Conservation (phyloP, 2,888 invertebrate genomes). For the Drosophila algonquin region DNA sequence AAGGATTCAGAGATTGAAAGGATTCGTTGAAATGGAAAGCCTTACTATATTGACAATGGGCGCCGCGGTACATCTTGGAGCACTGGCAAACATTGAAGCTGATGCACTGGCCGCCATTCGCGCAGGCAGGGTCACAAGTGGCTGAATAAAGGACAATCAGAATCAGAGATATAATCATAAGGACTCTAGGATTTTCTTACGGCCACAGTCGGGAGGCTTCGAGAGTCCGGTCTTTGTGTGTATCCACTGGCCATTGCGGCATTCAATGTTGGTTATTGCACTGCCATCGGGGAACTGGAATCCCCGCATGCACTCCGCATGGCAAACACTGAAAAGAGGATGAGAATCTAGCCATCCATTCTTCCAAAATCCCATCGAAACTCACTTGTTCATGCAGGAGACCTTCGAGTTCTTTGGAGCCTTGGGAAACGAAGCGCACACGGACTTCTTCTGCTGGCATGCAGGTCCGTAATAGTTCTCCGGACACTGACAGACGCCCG, state of each 20-base stretch:
- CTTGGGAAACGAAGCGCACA: slow-evolving; percentile 88
- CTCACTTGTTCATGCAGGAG: slow-evolving; percentile 88
- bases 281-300: slow-evolving; percentile 90
- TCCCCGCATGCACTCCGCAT: slow-evolving; percentile 87
- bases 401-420: slow-evolving; percentile 88
- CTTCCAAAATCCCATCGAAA: slow-evolving; percentile 34
- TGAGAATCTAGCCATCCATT: not conserved
- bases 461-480: slow-evolving; percentile 89
- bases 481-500: slow-evolving; percentile 91
- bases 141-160: slow-evolving; percentile 76
- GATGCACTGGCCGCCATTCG: slow-evolving; percentile 92
- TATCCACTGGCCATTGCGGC: slow-evolving; percentile 89
- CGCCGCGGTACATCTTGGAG: slow-evolving; percentile 86
- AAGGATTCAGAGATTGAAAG: not conserved
- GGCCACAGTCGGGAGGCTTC: slow-evolving; percentile 89
- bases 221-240: slow-evolving; percentile 87
- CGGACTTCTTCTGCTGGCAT: slow-evolving; percentile 90
- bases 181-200: slow-evolving; percentile 83
- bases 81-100: slow-evolving; percentile 92
- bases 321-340: slow-evolving; percentile 86
- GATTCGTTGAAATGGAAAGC: not conserved
- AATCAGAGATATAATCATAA: not conserved
- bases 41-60: slow-evolving; percentile 82
- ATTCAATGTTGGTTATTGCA: slow-evolving; percentile 87
- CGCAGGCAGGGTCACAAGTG: slow-evolving; percentile 89